phyloP scores from a whole-genome alignment of 2,797 vertebrate genomes.

The Spinus pinus region DNA sequence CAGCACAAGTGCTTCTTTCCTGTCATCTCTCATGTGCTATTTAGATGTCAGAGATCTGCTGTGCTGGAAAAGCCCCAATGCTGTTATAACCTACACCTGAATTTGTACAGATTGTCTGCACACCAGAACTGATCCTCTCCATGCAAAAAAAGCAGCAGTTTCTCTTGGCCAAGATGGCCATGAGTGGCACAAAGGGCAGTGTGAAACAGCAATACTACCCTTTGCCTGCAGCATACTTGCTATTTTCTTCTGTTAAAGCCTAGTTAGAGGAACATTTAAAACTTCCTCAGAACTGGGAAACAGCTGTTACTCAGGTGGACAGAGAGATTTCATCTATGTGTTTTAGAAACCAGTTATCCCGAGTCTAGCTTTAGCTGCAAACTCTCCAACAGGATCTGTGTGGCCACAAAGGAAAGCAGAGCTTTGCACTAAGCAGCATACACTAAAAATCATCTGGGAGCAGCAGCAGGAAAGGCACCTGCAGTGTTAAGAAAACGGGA shows the following conservation, averaged over 20 bases:
- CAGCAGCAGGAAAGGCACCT: not conserved
- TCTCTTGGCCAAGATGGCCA: not conserved
- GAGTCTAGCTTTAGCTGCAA: not conserved
- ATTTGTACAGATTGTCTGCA: not conserved
- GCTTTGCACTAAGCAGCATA: rapidly evolving
- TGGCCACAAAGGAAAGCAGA: not conserved
- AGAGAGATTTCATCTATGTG: not conserved
- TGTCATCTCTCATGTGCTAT: rapidly evolving
- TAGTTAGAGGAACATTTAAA: not conserved
- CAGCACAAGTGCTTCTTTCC: not conserved
- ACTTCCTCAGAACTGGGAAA: not conserved
- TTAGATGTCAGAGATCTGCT: not conserved
- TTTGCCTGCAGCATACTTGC: not conserved
- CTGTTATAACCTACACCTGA: not conserved
- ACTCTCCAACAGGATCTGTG: not conserved
- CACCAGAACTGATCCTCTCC: not conserved
- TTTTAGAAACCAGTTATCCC: not conserved
- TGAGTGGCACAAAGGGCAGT: not conserved
- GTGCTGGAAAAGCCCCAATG: rapidly evolving
- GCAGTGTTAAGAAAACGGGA: not conserved
- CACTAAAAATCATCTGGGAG: not conserved
- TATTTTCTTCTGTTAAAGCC: not conserved
- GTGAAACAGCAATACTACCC: not conserved
- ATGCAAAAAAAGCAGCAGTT: not conserved
- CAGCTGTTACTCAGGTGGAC: not conserved